These are phyloP conservation scores for Clusia tigrina DNA, from an alignment of 2,888 invertebrate genomes.

Conservation along the genomic window DNA sequence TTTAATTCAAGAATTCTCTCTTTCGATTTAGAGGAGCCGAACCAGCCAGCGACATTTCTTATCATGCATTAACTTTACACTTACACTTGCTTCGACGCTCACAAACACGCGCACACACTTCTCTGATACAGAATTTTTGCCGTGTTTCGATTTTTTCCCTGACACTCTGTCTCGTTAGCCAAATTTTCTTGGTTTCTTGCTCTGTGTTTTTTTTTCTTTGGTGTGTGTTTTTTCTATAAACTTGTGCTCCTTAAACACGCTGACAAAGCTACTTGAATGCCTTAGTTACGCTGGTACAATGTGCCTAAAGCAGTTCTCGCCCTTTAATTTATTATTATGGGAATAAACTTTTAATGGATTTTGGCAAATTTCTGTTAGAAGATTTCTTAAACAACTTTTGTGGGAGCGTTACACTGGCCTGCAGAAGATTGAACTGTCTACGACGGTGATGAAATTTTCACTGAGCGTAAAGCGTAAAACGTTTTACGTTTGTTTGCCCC, in stretches of 20 bases:
- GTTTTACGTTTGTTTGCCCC: no score
- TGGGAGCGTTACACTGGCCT: no score
- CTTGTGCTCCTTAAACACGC: no score
- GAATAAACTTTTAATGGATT: slow-evolving; percentile 33
- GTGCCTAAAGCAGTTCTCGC: not conserved
- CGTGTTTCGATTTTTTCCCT: slow-evolving; percentile 53
- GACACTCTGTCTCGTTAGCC: slow-evolving; percentile 7
- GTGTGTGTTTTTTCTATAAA: slow-evolving; percentile 33
- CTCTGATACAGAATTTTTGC: slow-evolving; percentile 54
- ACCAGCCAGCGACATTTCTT: slow-evolving; percentile 15
- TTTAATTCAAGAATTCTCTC: not conserved
- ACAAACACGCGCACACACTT: slow-evolving; percentile 16
- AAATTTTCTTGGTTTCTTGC: slow-evolving; percentile 16
- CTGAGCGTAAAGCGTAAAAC: slow-evolving; percentile 50
- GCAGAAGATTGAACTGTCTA: slow-evolving; percentile 53
- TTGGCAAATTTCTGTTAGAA: no score
- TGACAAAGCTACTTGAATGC: no score
- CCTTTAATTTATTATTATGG: slow-evolving; percentile 33
- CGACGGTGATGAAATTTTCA: slow-evolving; percentile 63
- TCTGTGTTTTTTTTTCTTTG: slow-evolving; percentile 16
- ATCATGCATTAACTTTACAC: not conserved
- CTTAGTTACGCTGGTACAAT: no score
- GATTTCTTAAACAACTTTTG: no score
- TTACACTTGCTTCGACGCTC: no score
- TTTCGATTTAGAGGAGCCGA: no score